Evolutionary conservation across 2,888 invertebrate genomes (phyloP).

Genomic region (Polyploca ridens): DNA sequence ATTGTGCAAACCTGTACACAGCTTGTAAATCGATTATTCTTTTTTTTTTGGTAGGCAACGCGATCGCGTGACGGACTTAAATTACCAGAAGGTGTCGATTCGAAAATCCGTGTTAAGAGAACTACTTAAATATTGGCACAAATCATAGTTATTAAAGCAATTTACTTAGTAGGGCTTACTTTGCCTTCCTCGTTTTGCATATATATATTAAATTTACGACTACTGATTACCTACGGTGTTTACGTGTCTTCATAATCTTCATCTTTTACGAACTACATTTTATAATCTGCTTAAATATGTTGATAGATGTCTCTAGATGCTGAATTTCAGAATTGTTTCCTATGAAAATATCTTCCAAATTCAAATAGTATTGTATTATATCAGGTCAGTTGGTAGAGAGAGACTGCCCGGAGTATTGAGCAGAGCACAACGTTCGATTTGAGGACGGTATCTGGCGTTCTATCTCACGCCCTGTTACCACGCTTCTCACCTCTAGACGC

Average conservation of each 20-base stretch:
- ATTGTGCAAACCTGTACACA: conserved; percentile 67
- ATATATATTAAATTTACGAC: neutral
- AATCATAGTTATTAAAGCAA: conserved; percentile 73
- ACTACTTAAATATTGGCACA: conserved; percentile 65
- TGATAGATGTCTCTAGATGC: neutral
- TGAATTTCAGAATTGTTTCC: neutral
- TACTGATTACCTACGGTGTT: neutral
- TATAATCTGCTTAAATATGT: neutral
- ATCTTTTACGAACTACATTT: neutral
- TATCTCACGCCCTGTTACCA: conserved; percentile 79
- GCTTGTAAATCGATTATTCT: conserved; percentile 74
- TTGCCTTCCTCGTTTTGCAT: conserved; percentile 24
- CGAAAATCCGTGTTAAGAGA: conserved; percentile 72
- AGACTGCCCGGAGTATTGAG: neutral
- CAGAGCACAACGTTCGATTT: conserved; percentile 31
- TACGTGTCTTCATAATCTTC: neutral
- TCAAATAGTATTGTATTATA: neutral
- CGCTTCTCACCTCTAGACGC: conserved; percentile 80
- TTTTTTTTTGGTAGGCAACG: conserved; percentile 65
- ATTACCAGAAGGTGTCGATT: conserved; percentile 80
- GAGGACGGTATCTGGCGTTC: conserved; percentile 64
- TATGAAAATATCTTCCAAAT: neutral
- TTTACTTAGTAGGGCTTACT: conserved; percentile 51
- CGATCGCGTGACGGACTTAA: conserved; percentile 78
- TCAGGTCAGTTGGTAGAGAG: neutral